Percentiles rank a stretch among this genome's conserved stretches.
These are phyloP conservation scores for Bhutanitis thaidina DNA, from an alignment of 2,888 invertebrate genomes.

Conservation along the genomic window DNA sequence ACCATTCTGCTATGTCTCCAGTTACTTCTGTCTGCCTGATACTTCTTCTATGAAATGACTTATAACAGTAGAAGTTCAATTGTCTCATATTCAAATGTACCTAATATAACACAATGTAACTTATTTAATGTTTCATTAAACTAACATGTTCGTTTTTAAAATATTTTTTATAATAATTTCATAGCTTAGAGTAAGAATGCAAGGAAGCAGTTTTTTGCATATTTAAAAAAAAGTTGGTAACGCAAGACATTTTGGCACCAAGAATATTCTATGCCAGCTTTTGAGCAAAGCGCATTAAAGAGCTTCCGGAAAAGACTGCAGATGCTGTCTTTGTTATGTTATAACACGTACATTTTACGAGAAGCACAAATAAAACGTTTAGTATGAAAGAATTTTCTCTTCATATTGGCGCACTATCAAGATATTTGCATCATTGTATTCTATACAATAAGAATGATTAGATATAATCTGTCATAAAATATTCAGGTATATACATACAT, in stretches of 20 bases:
- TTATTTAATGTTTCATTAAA: too few species aligned
- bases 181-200: background rate
- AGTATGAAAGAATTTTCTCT: slow-evolving; percentile 14
- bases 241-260: slow-evolving; percentile 14
- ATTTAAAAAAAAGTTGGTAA: background rate
- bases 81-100: too few species aligned
- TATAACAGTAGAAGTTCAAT: too few species aligned
- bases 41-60: too few species aligned
- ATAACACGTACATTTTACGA: slow-evolving; percentile 14
- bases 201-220: slow-evolving; percentile 3
- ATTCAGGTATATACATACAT: too few species aligned
- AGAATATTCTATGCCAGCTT: slow-evolving; percentile 4
- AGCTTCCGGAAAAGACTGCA: slow-evolving; percentile 14
- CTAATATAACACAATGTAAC: too few species aligned
- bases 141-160: too few species aligned
- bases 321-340: slow-evolving; percentile 16
- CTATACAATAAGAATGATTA: background rate
- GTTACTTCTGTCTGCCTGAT: too few species aligned
- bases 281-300: slow-evolving; percentile 13
- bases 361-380: slow-evolving; percentile 13
- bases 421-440: slow-evolving; percentile 11
- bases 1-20: too few species aligned
- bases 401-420: slow-evolving; percentile 10
- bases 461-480: too few species aligned
- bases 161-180: slow-evolving; percentile 1